These are phyloP conservation scores for Hirtodrosophila confusa DNA, from an alignment of 2,888 invertebrate genomes.

Conservation along the genomic window DNA sequence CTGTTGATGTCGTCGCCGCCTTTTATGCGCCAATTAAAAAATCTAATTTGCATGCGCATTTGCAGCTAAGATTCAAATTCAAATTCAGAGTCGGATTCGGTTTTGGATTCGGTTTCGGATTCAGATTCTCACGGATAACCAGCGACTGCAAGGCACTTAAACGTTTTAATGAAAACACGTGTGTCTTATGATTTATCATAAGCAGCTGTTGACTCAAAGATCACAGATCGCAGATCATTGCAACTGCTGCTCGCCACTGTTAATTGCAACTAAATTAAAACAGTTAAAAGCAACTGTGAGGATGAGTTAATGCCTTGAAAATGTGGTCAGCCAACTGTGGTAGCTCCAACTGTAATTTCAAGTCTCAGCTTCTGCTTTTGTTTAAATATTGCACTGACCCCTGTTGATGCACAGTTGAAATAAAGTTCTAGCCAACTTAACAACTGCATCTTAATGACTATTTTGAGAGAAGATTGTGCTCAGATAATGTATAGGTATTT, in stretches of 20 bases:
- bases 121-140: slow-evolving; percentile 40
- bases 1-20: slow-evolving; percentile 49
- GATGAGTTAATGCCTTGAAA: slow-evolving; percentile 30
- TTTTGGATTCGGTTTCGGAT: slow-evolving; percentile 21
- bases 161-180: slow-evolving; percentile 47
- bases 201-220: slow-evolving; percentile 48
- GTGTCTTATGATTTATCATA: slow-evolving; percentile 60
- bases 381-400: slow-evolving; percentile 1
- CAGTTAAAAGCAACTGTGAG: slow-evolving; percentile 48
- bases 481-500: too few relatives aligned
- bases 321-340: slow-evolving; percentile 2
- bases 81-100: slow-evolving; percentile 1
- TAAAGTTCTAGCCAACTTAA: too few relatives aligned
- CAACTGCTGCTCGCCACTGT: slow-evolving; percentile 14
- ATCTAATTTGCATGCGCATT: slow-evolving; percentile 76
- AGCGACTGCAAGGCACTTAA: slow-evolving; percentile 24
- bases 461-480: too few relatives aligned
- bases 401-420: not conserved
- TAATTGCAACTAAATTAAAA: slow-evolving; percentile 53
- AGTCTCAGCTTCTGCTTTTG: not conserved
- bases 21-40: slow-evolving; percentile 78
- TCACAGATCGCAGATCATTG: slow-evolving; percentile 40
- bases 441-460: too few relatives aligned
- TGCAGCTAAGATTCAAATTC: slow-evolving; percentile 26
- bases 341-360: slow-evolving; percentile 19